Evolutionary conservation across 1,140 invertebrate genomes (phyloP).

Genomic region (Probaryconus sp.): DNA sequence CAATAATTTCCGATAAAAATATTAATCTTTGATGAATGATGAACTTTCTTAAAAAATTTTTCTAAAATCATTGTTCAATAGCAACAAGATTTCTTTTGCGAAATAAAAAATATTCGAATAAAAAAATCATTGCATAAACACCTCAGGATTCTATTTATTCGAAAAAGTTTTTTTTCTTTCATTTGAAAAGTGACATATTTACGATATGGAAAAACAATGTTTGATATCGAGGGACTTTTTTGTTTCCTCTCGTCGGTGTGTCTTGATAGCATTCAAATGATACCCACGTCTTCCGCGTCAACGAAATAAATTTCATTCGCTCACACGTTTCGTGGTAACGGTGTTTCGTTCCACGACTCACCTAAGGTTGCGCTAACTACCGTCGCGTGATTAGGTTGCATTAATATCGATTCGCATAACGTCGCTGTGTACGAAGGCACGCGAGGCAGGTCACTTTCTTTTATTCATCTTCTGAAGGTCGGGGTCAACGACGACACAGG

Average conservation of each 20-base stretch:
- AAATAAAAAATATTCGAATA: no score
- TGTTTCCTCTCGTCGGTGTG: constrained; percentile 6
- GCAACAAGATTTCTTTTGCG: no score
- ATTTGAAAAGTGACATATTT: constrained; percentile 9
- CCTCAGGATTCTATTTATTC: no score
- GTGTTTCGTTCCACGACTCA: constrained; percentile 44
- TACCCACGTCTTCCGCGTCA: constrained; percentile 53
- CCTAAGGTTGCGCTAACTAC: constrained; percentile 57
- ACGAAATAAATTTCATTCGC: constrained; percentile 57
- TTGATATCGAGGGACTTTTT: constrained; percentile 33
- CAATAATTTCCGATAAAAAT: no score
- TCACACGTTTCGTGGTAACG: constrained; percentile 57
- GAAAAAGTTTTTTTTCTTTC: constrained; percentile 15
- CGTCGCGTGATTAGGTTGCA: constrained; percentile 63
- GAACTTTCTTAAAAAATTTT: no score
- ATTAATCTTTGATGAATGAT: no score
- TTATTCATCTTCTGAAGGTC: constrained; percentile 52
- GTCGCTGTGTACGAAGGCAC: constrained; percentile 49
- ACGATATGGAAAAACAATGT: constrained; percentile 26
- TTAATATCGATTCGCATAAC: constrained; percentile 65
- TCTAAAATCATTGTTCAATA: no score
- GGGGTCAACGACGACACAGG: constrained; percentile 50
- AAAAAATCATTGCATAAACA: no score
- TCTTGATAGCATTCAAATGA: constrained; percentile 38
- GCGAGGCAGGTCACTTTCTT: constrained; percentile 61